Evolutionary conservation across 2,797 vertebrate genomes (phyloP).

Genomic region (Pseudochaenichthys georgianus): DNA sequence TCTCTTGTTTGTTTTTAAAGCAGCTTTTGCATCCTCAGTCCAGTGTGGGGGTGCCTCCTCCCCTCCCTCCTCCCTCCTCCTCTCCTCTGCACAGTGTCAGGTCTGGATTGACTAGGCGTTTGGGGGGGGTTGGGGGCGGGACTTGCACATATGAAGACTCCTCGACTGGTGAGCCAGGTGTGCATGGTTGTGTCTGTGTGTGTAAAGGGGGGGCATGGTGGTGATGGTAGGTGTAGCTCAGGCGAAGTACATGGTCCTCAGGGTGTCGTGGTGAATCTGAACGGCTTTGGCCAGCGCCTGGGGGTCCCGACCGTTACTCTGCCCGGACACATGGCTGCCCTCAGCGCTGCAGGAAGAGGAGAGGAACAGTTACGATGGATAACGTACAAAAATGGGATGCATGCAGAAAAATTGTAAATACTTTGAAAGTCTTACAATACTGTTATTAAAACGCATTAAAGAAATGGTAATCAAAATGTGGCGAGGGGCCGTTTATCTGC

Average conservation of each 20-base stretch:
- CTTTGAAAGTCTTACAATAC: background rate
- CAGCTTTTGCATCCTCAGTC: constrained; percentile 88
- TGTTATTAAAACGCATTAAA: background rate
- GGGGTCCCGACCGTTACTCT: constrained; percentile 98
- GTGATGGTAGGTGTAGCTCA: constrained; percentile 79
- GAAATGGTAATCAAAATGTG: too few species aligned
- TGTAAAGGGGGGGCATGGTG: constrained; percentile 71
- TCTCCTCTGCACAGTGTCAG: constrained; percentile 89
- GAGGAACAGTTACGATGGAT: background rate
- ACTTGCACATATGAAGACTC: constrained; percentile 76
- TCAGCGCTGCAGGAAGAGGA: constrained; percentile 90
- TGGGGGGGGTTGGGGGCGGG: constrained; percentile 64
- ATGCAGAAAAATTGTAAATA: background rate
- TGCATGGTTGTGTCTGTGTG: constrained; percentile 79
- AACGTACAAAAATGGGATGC: background rate
- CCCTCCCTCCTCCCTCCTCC: constrained; percentile 80
- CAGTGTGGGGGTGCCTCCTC: constrained; percentile 80
- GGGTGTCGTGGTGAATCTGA: constrained; percentile 99
- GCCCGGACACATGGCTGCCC: constrained; percentile 98
- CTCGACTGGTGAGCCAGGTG: constrained; percentile 82
- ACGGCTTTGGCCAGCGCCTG: constrained; percentile 99
- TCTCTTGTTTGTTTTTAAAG: constrained; percentile 87
- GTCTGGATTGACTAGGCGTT: constrained; percentile 85
- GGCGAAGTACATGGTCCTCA: constrained; percentile 99
- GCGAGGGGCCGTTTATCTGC: too few species aligned